These are phyloP conservation scores for Pseudomyrmex gracilis DNA, from an alignment of 1,140 invertebrate genomes.

Conservation along the genomic window DNA sequence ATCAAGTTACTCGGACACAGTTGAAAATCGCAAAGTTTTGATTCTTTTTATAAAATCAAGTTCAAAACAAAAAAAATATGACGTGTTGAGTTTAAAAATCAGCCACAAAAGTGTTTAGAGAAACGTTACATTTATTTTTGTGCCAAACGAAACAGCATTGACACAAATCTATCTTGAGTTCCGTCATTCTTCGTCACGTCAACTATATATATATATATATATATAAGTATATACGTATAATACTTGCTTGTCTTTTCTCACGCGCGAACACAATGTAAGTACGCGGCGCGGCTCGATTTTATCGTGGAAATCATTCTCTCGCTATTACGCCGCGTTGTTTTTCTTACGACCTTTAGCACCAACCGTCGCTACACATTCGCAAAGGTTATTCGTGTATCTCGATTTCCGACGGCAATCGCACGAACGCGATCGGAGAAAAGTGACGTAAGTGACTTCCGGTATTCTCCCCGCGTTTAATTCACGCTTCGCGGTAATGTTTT, in stretches of 20 bases:
- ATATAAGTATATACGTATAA: neutral
- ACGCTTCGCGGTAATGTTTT: slow-evolving; percentile 29
- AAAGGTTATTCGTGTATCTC: neutral
- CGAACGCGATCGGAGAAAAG: neutral
- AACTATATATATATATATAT: neutral
- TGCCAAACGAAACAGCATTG: slow-evolving; percentile 21
- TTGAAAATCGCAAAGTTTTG: neutral
- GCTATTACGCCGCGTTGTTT: neutral
- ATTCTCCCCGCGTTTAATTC: slow-evolving; percentile 3
- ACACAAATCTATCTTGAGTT: slow-evolving; percentile 39
- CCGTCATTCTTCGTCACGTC: slow-evolving; percentile 48
- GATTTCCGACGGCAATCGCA: slow-evolving; percentile 33
- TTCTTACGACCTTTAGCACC: slow-evolving; percentile 24
- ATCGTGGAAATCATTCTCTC: slow-evolving; percentile 44
- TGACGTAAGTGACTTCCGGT: slow-evolving; percentile 42
- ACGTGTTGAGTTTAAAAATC: neutral
- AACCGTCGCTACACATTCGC: neutral
- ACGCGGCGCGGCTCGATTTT: neutral
- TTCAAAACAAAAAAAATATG: neutral
- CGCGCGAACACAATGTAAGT: slow-evolving; percentile 26
- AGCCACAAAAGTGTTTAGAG: neutral
- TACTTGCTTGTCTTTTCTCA: slow-evolving; percentile 7
- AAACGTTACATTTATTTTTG: neutral
- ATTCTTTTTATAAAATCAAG: neutral
- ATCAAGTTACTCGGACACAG: neutral